Conservation (phyloP, 2,888 invertebrate genomes). For the Campoplex capitator region DNA sequence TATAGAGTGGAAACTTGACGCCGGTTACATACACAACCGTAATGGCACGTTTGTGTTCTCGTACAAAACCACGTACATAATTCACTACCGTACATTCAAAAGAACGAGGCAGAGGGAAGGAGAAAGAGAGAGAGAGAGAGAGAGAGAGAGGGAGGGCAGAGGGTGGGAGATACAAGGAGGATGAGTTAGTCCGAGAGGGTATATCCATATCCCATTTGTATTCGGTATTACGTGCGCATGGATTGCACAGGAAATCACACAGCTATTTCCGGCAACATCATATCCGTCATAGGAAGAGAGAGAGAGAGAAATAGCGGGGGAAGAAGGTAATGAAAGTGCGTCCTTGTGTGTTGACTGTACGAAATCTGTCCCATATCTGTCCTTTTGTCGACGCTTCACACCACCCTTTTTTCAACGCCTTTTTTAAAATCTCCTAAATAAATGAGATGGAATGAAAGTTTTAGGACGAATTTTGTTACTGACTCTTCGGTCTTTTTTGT, state of each 20-base stretch:
- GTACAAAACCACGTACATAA: conserved; percentile 75
- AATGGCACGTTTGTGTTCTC: conserved; percentile 62
- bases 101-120: conserved; percentile 13
- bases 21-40: conserved; percentile 67
- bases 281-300: conserved; percentile 76
- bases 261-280: conserved; percentile 81
- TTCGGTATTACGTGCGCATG: conserved; percentile 79
- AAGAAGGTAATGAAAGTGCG: conserved; percentile 1
- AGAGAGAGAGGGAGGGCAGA: conserved; percentile 3
- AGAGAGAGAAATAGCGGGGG: neutral
- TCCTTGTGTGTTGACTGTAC: conserved; percentile 4
- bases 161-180: conserved; percentile 8
- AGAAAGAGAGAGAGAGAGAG: conserved; percentile 8
- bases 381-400: neutral
- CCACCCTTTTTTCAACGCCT: neutral
- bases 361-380: neutral
- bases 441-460: neutral
- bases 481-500: neutral
- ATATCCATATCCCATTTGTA: conserved; percentile 80
- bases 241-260: conserved; percentile 79
- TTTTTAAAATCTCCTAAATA: neutral
- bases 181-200: conserved; percentile 54
- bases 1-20: conserved; percentile 29
- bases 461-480: neutral
- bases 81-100: conserved; percentile 72